phyloP scores from a whole-genome alignment of 1,140 invertebrate species.

The Drosophila yakuba region DNA sequence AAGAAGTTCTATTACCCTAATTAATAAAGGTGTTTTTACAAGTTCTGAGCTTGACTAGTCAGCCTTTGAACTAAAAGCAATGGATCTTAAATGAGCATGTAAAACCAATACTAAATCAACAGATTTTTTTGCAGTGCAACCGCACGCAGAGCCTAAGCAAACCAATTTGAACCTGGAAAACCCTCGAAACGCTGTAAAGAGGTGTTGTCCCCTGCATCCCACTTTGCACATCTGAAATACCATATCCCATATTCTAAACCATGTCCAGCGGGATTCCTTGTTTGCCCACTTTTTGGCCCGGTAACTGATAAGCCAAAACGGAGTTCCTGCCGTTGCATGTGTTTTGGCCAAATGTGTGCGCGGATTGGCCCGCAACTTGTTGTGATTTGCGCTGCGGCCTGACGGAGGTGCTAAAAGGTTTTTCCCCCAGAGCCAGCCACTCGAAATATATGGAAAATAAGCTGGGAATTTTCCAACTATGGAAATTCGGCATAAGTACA shows the following conservation, averaged over 20 bases:
- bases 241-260: slow-evolving; percentile 8
- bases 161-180: slow-evolving; percentile 27
- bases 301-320: slow-evolving; percentile 45
- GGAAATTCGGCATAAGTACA: neutral
- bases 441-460: neutral
- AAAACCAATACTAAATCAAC: no score
- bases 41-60: no score
- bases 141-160: slow-evolving; percentile 43
- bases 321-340: neutral
- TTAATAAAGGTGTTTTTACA: no score
- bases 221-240: slow-evolving; percentile 22
- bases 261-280: neutral
- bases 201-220: slow-evolving; percentile 57
- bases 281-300: slow-evolving; percentile 39
- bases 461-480: slow-evolving; percentile 11
- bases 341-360: slow-evolving; percentile 18
- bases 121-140: neutral
- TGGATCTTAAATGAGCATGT: no score
- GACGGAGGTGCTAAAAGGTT: slow-evolving; percentile 77
- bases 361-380: slow-evolving; percentile 60
- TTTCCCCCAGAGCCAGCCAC: slow-evolving; percentile 37
- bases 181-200: slow-evolving; percentile 26
- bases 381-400: slow-evolving; percentile 62
- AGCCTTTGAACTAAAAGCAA: no score
- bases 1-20: no score